phyloP scores from a whole-genome alignment of 2,888 invertebrate species.

The Philereme transversata region DNA sequence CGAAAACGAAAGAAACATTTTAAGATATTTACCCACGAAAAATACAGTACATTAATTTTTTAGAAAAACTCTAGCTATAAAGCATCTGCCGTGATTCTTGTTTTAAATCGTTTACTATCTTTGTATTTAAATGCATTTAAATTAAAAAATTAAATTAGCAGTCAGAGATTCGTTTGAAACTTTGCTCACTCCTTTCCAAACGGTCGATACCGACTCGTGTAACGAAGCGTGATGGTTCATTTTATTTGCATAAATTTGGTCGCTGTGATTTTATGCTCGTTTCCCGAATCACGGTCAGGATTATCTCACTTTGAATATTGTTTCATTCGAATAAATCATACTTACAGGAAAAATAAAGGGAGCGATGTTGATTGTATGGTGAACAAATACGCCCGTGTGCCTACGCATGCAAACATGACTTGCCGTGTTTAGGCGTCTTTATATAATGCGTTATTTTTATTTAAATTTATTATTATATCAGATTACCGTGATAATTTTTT shows the following conservation, averaged over 20 bases:
- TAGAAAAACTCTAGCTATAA: neutral
- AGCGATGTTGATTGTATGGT: neutral
- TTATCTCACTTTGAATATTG: constrained; percentile 40
- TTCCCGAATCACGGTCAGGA: constrained; percentile 32
- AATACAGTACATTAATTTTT: neutral
- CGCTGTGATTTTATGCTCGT: constrained; percentile 64
- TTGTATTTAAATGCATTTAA: constrained; percentile 34
- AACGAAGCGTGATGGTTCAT: constrained; percentile 76
- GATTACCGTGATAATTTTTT: too few relatives aligned
- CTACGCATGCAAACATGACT: neutral
- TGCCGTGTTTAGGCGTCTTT: neutral
- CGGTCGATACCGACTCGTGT: constrained; percentile 62
- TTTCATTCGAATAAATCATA: constrained; percentile 19
- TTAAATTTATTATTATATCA: too few relatives aligned
- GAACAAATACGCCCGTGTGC: neutral
- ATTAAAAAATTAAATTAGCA: constrained; percentile 57
- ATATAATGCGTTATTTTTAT: too few relatives aligned
- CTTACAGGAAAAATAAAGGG: neutral
- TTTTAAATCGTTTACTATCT: constrained; percentile 9
- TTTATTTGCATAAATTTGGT: constrained; percentile 79
- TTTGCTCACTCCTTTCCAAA: constrained; percentile 67
- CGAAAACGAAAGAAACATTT: neutral
- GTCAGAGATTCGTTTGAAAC: constrained; percentile 60
- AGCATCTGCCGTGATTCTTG: constrained; percentile 2
- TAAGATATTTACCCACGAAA: too few relatives aligned